A percentile compares a stretch with the other conserved stretches of the same genome.
phyloP scores from a whole-genome alignment of 2,113 vertebrate genomes.

The Pygoscelis adeliae region DNA sequence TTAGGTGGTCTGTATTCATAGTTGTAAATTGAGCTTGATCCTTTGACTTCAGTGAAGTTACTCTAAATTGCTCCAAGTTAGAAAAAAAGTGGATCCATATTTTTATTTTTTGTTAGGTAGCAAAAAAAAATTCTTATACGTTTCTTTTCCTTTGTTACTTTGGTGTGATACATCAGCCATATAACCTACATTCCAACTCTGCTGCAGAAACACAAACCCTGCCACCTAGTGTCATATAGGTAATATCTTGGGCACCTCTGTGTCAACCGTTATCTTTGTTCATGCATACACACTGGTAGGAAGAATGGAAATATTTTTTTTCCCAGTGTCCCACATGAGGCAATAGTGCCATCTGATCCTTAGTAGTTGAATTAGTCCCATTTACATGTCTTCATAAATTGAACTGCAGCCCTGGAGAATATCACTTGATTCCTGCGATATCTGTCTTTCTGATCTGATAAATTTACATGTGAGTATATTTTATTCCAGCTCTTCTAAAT shows the following conservation, averaged over 20 bases:
- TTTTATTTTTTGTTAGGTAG: not conserved
- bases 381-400: not conserved
- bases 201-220: not conserved
- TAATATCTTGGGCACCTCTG: not conserved
- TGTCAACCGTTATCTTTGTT: not conserved
- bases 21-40: not conserved
- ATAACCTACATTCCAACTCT: not conserved
- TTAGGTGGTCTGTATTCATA: not conserved
- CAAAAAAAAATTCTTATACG: not conserved
- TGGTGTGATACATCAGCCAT: not conserved
- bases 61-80: not conserved
- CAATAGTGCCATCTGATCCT: not conserved
- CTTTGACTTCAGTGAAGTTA: not conserved
- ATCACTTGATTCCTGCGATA: not conserved
- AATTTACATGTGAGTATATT: not conserved
- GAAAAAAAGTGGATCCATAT: rapidly evolving
- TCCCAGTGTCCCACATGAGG: not conserved
- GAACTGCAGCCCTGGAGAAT: not conserved
- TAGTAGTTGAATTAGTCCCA: not conserved
- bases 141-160: not conserved
- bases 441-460: not conserved
- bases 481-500: not conserved
- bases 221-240: too few relatives aligned
- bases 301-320: not conserved
- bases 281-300: too few relatives aligned